Evolutionary conservation across 1,140 invertebrate genomes (phyloP), one percentile per base, ranked within the genome.

Genomic region (Conopomorpha cramerella): DNA sequence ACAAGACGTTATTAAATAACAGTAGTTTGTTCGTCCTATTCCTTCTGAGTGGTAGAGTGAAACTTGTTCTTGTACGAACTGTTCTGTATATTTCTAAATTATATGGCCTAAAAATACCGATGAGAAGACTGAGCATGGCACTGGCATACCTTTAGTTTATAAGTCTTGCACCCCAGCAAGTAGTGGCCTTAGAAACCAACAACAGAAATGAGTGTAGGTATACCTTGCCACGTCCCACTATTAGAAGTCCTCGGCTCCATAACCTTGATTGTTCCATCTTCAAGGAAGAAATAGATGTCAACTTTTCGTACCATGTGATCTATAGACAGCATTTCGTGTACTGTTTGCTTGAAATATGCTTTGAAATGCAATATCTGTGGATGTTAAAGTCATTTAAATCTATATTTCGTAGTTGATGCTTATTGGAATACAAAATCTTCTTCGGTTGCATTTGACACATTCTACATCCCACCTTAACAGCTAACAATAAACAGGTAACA

Each of bases 201-300:
- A n/a, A n/a, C n/a, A n/a, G n/a, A n/a, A n/a, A n/a, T n/a, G n/a
- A n/a, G n/a, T n/a, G n/a, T n/a, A n/a, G n/a, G n/a, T n/a, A n/a
- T 45, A 76, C 77, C 77, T 65, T 79, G 77, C 14, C 49, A 55
- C 35, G 73, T 46, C 18, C 73, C 72, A 45, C 72, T 78, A 18
- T 79, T 79, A 8, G 71, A 60, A 11, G 67, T 77, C 45, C 51
- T 63, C 3, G 73, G 74, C 40, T 79, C 77, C 32, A 74, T 79
- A 3, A 92, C 86, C 76, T 93, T 89, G 45, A 96, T 90, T 1
- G 93, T 95, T 34, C 92, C 92, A 80, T 97, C 94, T 74, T 96
- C 93, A 8, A 96, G 74, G 55, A 89, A 96, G 55, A 92, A 96
- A 42, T 85, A 90, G 34, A 97, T 91, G 38, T 87, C 87, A 0